phyloP scores from a whole-genome alignment of 2,113 vertebrate species.

The Numenius arquata region DNA sequence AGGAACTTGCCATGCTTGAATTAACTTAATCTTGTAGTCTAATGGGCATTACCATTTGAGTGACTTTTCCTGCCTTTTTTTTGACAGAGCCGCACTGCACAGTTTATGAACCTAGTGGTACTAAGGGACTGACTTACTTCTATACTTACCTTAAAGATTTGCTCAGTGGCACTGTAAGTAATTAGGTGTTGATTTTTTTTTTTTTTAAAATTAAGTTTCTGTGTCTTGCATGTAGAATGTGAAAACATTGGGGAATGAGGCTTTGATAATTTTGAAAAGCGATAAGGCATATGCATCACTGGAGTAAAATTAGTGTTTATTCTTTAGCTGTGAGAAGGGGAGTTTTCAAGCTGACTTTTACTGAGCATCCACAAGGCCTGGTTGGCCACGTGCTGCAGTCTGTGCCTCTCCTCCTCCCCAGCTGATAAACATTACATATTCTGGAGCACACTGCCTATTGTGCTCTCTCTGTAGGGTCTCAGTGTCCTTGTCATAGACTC shows the following conservation, averaged over 20 bases:
- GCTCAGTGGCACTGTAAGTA: conserved; percentile 88
- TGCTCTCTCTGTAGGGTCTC: not conserved
- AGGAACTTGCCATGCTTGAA: not conserved
- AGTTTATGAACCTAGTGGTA: conserved; percentile 67
- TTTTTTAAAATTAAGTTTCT: not conserved
- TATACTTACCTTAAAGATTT: conserved; percentile 87
- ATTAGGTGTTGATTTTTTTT: not conserved
- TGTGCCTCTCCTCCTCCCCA: not conserved
- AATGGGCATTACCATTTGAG: not conserved
- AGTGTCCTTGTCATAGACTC: not conserved
- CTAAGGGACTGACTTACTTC: conserved; percentile 82
- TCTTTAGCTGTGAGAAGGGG: not conserved
- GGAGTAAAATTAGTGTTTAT: not conserved
- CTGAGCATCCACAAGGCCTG: not conserved
- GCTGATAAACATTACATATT: not conserved
- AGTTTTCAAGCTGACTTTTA: not conserved
- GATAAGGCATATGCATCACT: not conserved
- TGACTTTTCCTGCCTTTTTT: not conserved
- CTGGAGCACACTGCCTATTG: not conserved
- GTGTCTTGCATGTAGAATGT: not conserved
- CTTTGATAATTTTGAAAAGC: not conserved
- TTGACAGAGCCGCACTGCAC: conserved; percentile 78
- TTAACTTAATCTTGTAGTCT: not conserved
- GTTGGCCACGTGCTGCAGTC: not conserved
- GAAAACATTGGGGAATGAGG: not conserved